These are phyloP conservation scores for Bubo scandiacus DNA, from an alignment of 2,113 vertebrate genomes.

Conservation along the genomic window DNA sequence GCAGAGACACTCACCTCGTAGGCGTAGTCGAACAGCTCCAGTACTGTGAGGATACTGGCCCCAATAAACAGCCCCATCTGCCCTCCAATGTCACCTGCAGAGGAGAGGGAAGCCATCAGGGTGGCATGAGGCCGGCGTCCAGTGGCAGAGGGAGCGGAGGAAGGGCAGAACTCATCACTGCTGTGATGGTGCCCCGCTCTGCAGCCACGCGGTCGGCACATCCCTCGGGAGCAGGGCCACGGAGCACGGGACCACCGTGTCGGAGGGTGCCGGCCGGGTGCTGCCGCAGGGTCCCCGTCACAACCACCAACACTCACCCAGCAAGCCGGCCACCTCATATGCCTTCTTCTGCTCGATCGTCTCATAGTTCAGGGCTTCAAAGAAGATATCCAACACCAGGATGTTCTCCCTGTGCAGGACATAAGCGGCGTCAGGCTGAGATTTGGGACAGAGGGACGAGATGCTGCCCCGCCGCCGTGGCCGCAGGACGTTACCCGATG, in stretches of 20 bases:
- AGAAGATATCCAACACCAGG: slow-evolving; percentile 97
- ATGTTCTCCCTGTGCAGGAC: slow-evolving; percentile 90
- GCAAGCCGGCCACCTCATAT: slow-evolving; percentile 93
- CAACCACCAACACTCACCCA: slow-evolving; percentile 80
- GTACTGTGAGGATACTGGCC: slow-evolving; percentile 94
- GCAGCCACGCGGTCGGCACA: fast-evolving
- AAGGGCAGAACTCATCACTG: neutral
- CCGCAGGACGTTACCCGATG: slow-evolving; percentile 80
- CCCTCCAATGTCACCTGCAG: slow-evolving; percentile 93
- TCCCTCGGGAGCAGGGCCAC: fast-evolving
- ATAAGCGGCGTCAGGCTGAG: neutral
- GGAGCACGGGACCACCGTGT: neutral
- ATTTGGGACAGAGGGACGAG: neutral
- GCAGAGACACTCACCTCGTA: slow-evolving; percentile 85
- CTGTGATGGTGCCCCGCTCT: neutral
- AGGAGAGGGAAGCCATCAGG: neutral
- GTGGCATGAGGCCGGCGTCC: fast-evolving
- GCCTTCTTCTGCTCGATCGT: slow-evolving; percentile 99
- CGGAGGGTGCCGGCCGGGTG: neutral
- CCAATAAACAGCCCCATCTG: slow-evolving; percentile 99
- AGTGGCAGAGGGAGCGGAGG: neutral
- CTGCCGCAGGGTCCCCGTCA: neutral
- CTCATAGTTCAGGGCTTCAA: slow-evolving; percentile 97
- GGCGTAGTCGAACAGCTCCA: slow-evolving; percentile 96
- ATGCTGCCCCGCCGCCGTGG: fast-evolving